Evolutionary conservation across 2,888 invertebrate genomes (phyloP), one percentile per base, ranked within the genome.

Genomic region (Diaphora mendica): DNA sequence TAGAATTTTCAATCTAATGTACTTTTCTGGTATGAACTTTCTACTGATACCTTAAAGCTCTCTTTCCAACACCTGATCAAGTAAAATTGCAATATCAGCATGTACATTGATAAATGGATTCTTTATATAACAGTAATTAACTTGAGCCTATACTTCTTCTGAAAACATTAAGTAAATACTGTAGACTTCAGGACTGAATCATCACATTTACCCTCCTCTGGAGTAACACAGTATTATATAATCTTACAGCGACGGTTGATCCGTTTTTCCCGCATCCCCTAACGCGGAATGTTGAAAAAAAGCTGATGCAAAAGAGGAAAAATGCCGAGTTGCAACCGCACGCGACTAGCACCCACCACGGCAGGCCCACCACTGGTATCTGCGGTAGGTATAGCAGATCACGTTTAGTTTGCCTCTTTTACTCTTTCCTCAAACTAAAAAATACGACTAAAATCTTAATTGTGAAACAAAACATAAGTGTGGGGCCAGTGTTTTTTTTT

Each of bases 231-330:
- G 82, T 80, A 42, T 35, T 35, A 44, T 3, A 76, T 78, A 80
- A 82, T 91, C 98, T 97, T 97, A 98, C 99, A 94, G 99, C 99
- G 92, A 99, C 98, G 85, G 99, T 98, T 84, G 99, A 99, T 94
- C 99, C 99, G 95, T 99, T 99, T 96, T 99, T 99, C 91, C 99
- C 99, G 94, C 98, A 97, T 91, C 99, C 99, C 94, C 99, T 98
- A 91, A 96, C 95, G 88, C 96, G 96, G 96, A 98, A 97, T 86
- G 97, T 96, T 92, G 96, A 96, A 90, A 96, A 96, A 96, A 98
- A 98, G 93, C 96, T 96, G 92, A 96, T 91, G 93, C 97, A 96
- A 93, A 97, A 72, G 9, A 96, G 92, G 96, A 96, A 88, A 96
- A 88, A 94, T 87, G 96, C 97, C 83, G 96, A 92, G 92, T 96